phyloP scores from a whole-genome alignment of 35 echinoderm and acorn worm genomes.

The Patiria miniata region DNA sequence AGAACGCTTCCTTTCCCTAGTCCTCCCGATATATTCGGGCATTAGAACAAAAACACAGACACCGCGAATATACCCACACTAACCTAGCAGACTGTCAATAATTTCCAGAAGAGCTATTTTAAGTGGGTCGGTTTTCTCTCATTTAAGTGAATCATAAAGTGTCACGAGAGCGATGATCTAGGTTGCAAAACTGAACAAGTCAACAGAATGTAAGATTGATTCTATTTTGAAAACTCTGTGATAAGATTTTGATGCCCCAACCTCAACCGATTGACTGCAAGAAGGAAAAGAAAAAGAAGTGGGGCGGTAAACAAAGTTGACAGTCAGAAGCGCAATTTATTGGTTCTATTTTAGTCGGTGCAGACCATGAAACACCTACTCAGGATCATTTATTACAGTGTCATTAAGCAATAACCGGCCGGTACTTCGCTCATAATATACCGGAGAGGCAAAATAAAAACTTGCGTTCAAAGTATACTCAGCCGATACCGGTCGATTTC shows the following conservation, averaged over 20 bases:
- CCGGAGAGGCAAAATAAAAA: neutral
- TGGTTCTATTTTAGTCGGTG: neutral
- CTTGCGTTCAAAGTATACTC: neutral
- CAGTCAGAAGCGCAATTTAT: constrained; percentile 13
- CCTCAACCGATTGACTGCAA: neutral
- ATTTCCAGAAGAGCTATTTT: no score
- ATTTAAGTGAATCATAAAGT: no score
- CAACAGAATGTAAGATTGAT: no score
- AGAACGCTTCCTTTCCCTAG: no score
- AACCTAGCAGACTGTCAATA: no score
- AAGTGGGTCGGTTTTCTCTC: no score
- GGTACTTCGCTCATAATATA: neutral
- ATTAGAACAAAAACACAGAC: no score
- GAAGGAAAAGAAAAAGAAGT: neutral
- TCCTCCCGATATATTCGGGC: no score
- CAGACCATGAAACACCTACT: neutral
- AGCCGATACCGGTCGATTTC: constrained; percentile 12
- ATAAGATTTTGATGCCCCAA: neutral
- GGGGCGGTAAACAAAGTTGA: neutral
- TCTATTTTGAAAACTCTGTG: neutral
- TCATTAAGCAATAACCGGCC: constrained; percentile 20
- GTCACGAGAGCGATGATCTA: no score
- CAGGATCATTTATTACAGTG: constrained; percentile 9
- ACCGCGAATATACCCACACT: no score
- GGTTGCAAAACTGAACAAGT: no score